These are phyloP conservation scores for Chromoteleia sp. DNA, from an alignment of 2,888 invertebrate genomes.

Conservation along the genomic window DNA sequence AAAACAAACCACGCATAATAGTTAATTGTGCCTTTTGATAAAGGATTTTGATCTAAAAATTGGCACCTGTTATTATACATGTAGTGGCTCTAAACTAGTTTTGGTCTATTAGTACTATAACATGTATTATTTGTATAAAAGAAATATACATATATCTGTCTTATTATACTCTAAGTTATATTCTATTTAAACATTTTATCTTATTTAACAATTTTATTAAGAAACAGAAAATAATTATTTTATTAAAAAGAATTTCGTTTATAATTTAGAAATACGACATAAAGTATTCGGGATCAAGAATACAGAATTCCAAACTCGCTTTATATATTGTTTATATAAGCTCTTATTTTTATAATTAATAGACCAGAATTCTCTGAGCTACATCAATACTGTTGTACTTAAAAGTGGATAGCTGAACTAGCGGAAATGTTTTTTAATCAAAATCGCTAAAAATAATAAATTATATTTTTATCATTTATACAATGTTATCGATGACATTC, in stretches of 20 bases:
- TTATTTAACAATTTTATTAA: too few relatives aligned
- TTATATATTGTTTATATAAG: too few relatives aligned
- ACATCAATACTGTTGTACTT: conserved; percentile 34
- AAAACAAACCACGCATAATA: neutral
- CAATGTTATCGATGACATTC: conserved; percentile 1
- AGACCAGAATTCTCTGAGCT: conserved; percentile 14
- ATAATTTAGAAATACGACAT: too few relatives aligned
- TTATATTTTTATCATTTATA: neutral
- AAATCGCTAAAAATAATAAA: conserved; percentile 10
- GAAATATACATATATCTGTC: too few relatives aligned
- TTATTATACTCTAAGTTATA: too few relatives aligned
- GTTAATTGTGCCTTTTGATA: neutral
- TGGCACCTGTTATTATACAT: neutral
- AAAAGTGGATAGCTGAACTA: conserved; percentile 21
- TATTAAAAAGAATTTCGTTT: too few relatives aligned
- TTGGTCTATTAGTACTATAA: conserved; percentile 6
- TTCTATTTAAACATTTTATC: too few relatives aligned
- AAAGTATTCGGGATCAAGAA: too few relatives aligned
- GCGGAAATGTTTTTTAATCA: neutral
- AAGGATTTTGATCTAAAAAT: neutral
- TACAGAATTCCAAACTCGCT: too few relatives aligned
- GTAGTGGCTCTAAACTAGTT: neutral
- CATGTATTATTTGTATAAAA: neutral
- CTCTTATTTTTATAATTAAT: conserved; percentile 12
- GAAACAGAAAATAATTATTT: too few relatives aligned